phyloP scores from a whole-genome alignment of 2,888 invertebrate species.

The Cynaeus angustus region DNA sequence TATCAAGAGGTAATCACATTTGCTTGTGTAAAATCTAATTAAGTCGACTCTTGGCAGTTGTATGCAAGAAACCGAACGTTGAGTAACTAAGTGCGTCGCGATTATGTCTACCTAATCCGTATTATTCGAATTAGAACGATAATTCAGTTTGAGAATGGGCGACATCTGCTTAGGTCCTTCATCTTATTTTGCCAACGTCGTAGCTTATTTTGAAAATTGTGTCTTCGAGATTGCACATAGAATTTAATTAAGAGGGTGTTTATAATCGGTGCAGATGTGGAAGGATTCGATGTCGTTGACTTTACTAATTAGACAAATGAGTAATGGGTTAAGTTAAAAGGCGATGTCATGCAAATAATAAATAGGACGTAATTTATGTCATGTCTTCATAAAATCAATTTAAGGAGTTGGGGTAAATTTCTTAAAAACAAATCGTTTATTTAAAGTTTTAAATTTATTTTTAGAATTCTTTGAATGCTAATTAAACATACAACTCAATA shows the following conservation, averaged over 20 bases:
- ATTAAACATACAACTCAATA: too few species aligned
- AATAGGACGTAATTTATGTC: too few species aligned
- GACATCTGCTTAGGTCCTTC: constrained; percentile 53
- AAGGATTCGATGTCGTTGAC: constrained; percentile 13
- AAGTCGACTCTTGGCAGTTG: constrained; percentile 51
- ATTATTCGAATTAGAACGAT: constrained; percentile 59
- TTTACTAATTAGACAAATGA: constrained; percentile 31
- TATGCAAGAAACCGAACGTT: constrained; percentile 61
- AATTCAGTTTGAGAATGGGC: constrained; percentile 60
- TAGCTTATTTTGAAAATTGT: constrained; percentile 40
- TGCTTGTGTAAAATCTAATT: constrained; percentile 49
- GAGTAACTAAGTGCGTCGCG: constrained; percentile 56
- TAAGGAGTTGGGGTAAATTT: too few species aligned
- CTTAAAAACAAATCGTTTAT: background rate
- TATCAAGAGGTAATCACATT: constrained; percentile 56
- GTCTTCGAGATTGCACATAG: constrained; percentile 36
- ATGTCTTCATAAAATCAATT: too few species aligned
- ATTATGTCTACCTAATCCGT: constrained; percentile 59
- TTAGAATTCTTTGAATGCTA: too few species aligned
- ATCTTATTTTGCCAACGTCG: constrained; percentile 45
- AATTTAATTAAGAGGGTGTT: constrained; percentile 47
- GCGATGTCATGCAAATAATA: constrained; percentile 5
- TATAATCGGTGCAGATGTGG: constrained; percentile 36
- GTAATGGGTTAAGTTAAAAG: constrained; percentile 22
- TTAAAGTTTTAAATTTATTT: too few species aligned